Conservation (phyloP, 2,113 vertebrate species). For the Felis chaus region DNA sequence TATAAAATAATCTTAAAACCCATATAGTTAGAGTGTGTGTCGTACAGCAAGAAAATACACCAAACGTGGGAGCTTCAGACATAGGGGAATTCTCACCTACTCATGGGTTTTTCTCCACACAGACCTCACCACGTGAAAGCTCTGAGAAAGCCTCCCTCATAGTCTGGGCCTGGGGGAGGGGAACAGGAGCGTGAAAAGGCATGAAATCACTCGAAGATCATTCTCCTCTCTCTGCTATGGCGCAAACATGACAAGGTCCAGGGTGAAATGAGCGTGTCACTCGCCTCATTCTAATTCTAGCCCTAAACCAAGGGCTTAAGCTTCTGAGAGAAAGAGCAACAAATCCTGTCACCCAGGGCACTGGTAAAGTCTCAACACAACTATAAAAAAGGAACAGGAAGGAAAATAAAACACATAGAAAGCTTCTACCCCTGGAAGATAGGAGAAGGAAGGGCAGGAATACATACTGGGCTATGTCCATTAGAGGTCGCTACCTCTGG, state of each 20-base stretch:
- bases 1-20: neutral
- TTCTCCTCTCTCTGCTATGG: neutral
- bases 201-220: neutral
- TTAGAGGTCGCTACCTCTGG: neutral
- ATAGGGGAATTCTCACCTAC: neutral
- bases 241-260: neutral
- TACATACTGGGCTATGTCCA: neutral
- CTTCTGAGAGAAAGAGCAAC: neutral
- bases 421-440: neutral
- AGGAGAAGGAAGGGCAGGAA: neutral
- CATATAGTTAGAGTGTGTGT: neutral
- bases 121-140: neutral
- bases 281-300: neutral
- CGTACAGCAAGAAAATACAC: neutral
- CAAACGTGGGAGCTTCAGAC: neutral
- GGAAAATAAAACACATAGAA: neutral
- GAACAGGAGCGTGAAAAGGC: neutral
- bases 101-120: neutral
- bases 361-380: neutral
- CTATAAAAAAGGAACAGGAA: neutral
- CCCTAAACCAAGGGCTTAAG: neutral
- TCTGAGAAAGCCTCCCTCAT: no score
- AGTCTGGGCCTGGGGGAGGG: neutral
- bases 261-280: neutral
- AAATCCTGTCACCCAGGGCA: neutral